Evolutionary conservation across 2,797 vertebrate genomes (phyloP).

Genomic region (Melanotaenia nigrans): DNA sequence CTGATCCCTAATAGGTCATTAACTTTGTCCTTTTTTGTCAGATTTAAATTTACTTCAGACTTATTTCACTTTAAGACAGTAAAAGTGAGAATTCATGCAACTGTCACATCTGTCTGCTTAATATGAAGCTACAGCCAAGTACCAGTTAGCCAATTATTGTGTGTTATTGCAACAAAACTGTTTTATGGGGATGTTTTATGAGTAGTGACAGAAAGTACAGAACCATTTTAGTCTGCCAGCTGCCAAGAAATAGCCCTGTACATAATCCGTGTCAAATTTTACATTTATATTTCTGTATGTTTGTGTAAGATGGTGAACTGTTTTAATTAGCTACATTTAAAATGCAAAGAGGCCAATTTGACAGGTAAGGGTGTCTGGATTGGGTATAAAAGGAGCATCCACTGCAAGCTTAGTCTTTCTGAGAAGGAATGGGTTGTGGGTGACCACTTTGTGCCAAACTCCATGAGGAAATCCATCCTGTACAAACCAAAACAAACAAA

Average conservation of each 20-base stretch:
- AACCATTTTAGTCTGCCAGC: background rate
- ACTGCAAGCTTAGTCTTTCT: background rate
- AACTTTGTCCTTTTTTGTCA: background rate
- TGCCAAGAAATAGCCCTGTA: background rate
- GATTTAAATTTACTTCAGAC: background rate
- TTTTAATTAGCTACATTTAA: background rate
- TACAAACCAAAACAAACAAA: background rate
- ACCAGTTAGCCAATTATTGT: background rate
- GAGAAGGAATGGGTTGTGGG: background rate
- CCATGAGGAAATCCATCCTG: background rate
- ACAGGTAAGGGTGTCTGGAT: too few species aligned
- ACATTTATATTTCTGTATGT: background rate
- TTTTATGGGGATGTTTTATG: background rate
- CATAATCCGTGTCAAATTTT: background rate
- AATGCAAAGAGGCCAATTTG: background rate
- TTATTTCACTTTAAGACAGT: background rate
- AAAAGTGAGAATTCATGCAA: background rate
- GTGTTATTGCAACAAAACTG: background rate
- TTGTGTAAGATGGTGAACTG: background rate
- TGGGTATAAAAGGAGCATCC: too few species aligned
- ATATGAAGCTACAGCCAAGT: background rate
- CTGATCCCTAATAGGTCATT: background rate
- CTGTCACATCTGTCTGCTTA: background rate
- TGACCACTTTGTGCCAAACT: background rate
- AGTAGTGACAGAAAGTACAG: background rate